These are phyloP conservation scores for Temnothorax rugatulus DNA, from an alignment of 2,888 invertebrate species.

Conservation along the genomic window DNA sequence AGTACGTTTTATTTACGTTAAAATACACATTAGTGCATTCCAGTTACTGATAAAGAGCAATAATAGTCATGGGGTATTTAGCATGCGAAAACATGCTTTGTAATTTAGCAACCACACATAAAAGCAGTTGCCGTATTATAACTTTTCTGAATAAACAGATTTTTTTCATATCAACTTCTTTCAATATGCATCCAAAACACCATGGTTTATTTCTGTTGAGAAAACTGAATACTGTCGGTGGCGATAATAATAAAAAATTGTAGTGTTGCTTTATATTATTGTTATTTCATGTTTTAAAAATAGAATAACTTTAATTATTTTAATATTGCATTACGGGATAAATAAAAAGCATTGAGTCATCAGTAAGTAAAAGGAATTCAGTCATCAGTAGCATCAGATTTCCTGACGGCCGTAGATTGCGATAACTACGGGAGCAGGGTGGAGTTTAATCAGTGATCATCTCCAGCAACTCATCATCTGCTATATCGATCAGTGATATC, in stretches of 20 bases:
- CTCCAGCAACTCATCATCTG: constrained; percentile 81
- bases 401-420: constrained; percentile 78
- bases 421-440: constrained; percentile 77
- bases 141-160: background rate
- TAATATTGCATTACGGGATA: background rate
- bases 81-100: background rate
- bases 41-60: background rate
- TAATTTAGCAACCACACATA: background rate
- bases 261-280: too few relatives aligned
- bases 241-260: background rate
- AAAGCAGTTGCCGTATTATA: background rate
- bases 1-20: background rate
- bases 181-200: background rate
- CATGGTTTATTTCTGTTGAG: too few relatives aligned
- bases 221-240: background rate
- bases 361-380: background rate
- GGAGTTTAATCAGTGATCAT: constrained; percentile 83
- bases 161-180: background rate
- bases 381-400: constrained; percentile 82
- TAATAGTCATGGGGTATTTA: background rate
- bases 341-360: background rate
- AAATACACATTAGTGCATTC: background rate
- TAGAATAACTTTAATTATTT: background rate
- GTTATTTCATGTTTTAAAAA: background rate
- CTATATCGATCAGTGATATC: constrained; percentile 84